Evolutionary conservation across 2,113 vertebrate genomes (phyloP).

Genomic region (Puma concolor): DNA sequence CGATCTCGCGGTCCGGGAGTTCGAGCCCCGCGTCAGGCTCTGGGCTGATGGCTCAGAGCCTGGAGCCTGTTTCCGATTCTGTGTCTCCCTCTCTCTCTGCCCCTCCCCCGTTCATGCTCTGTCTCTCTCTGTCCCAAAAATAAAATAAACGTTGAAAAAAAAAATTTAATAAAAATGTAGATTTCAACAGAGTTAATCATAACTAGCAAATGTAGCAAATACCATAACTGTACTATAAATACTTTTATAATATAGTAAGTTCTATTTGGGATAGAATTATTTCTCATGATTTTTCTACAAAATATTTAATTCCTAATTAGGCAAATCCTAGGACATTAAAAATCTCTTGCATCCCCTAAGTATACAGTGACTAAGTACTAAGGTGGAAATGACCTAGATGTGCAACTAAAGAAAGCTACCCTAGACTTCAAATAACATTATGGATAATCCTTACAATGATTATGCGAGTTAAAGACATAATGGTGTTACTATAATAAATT

Average conservation of each 20-base stretch:
- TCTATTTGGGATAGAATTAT: not conserved
- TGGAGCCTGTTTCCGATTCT: too few relatives aligned
- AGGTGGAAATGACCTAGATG: not conserved
- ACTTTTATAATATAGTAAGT: not conserved
- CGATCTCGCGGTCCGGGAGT: too few relatives aligned
- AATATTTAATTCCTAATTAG: constrained; percentile 34
- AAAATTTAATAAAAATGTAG: not conserved
- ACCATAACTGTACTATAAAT: not conserved
- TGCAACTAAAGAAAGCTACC: constrained; percentile 20
- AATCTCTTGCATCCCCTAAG: not conserved
- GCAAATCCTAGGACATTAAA: constrained; percentile 14
- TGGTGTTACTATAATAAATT: not conserved
- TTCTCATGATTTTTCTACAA: constrained; percentile 21
- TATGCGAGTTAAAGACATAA: not conserved
- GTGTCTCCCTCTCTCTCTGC: too few relatives aligned
- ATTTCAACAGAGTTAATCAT: constrained; percentile 28
- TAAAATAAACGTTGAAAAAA: too few relatives aligned
- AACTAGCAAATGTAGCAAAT: constrained; percentile 23
- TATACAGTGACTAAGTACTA: not conserved
- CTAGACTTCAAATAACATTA: not conserved
- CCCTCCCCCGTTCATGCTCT: too few relatives aligned
- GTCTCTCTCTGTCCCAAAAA: too few relatives aligned
- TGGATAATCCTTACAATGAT: not conserved
- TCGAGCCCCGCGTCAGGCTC: too few relatives aligned
- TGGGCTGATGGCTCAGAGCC: too few relatives aligned